phyloP scores from a whole-genome alignment of 2,113 vertebrate genomes.

The Psophia crepitans region DNA sequence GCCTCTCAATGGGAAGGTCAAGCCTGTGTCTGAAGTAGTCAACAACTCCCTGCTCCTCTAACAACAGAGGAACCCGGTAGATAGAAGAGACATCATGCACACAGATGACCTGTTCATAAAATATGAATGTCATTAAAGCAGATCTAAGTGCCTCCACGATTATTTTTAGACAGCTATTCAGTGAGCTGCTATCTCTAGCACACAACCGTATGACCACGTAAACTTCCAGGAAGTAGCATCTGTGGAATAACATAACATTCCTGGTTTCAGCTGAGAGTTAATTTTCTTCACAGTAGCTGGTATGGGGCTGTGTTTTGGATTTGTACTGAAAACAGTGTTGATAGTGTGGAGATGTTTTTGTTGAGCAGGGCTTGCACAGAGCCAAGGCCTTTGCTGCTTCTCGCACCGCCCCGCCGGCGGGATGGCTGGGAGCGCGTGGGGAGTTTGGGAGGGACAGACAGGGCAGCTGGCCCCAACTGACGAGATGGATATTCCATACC shows the following conservation, averaged over 20 bases:
- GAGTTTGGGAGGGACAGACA: too few relatives aligned
- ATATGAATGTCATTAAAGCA: not conserved
- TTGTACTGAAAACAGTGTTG: too few relatives aligned
- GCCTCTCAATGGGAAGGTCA: slow-evolving; percentile 87
- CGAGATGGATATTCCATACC: too few relatives aligned
- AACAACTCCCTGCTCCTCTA: slow-evolving; percentile 93
- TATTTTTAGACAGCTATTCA: not conserved
- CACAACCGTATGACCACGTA: not conserved
- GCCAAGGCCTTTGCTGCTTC: too few relatives aligned
- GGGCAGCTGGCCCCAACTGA: too few relatives aligned
- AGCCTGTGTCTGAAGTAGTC: slow-evolving; percentile 89
- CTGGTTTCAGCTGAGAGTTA: too few relatives aligned
- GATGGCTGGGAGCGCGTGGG: too few relatives aligned
- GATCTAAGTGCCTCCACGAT: not conserved
- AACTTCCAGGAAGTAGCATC: not conserved
- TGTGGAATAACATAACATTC: not conserved
- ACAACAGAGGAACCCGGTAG: slow-evolving; percentile 89
- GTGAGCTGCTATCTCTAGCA: not conserved
- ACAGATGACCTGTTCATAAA: slow-evolving; percentile 87
- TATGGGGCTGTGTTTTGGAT: too few relatives aligned
- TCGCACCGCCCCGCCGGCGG: too few relatives aligned
- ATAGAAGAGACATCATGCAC: slow-evolving; percentile 94
- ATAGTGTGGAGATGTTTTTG: too few relatives aligned
- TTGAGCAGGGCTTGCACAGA: too few relatives aligned
- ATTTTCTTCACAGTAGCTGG: too few relatives aligned